These are phyloP conservation scores for Hypocryptadius cinnamomeus DNA, from an alignment of 2,113 vertebrate species.

Conservation along the genomic window DNA sequence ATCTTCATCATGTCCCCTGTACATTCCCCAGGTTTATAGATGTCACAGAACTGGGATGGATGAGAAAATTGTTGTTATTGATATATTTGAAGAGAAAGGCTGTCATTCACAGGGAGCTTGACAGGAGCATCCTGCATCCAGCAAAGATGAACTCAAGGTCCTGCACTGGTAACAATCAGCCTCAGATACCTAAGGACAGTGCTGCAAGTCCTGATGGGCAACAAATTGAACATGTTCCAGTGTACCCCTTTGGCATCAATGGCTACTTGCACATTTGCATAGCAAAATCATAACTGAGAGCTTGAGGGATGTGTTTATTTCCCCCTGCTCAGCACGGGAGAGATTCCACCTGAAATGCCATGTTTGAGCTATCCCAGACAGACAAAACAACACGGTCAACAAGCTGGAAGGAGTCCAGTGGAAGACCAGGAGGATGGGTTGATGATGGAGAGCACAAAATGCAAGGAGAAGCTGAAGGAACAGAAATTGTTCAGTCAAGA, in stretches of 20 bases:
- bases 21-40: neutral
- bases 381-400: neutral
- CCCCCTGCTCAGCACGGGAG: neutral
- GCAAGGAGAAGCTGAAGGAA: neutral
- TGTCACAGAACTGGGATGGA: neutral
- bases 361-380: neutral
- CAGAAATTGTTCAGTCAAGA: neutral
- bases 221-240: neutral
- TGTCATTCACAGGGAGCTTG: neutral
- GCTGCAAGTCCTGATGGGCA: neutral
- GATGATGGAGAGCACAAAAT: neutral
- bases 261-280: neutral
- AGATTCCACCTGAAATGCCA: neutral
- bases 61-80: neutral
- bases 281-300: neutral
- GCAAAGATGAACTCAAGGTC: neutral
- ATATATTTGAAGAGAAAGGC: neutral
- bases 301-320: neutral
- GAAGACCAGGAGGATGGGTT: neutral
- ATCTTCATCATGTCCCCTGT: neutral
- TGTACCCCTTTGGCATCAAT: neutral
- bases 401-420: neutral
- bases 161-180: neutral
- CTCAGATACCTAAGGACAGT: neutral
- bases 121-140: neutral